Percentiles rank a stretch among this genome's conserved stretches.
Evolutionary conservation across 2,888 invertebrate species (phyloP).

Genomic region (Xanthorhoe spadicearia): DNA sequence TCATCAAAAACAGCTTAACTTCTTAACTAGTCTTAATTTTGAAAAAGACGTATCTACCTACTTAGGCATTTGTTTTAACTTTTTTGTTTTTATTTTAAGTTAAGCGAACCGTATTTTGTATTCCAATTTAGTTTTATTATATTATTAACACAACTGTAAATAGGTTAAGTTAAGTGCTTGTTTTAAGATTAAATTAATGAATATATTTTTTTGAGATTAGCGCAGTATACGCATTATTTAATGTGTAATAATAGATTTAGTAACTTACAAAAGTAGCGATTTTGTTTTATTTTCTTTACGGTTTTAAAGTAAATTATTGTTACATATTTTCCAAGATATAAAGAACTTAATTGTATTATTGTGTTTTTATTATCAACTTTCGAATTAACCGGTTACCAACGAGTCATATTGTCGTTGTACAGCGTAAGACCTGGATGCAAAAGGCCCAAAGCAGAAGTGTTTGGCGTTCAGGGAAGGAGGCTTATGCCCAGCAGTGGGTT

Average conservation of each 20-base stretch:
- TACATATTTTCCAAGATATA: slow-evolving; percentile 76
- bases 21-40: slow-evolving; percentile 48
- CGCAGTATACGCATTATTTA: slow-evolving; percentile 53
- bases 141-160: slow-evolving; percentile 28
- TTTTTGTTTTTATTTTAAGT: slow-evolving; percentile 27
- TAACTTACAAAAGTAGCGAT: slow-evolving; percentile 55
- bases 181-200: slow-evolving; percentile 26
- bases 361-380: slow-evolving; percentile 55
- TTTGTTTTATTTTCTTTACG: slow-evolving; percentile 69
- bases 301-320: slow-evolving; percentile 80
- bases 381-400: slow-evolving; percentile 17
- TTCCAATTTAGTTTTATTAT: slow-evolving; percentile 26
- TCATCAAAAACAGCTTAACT: slow-evolving; percentile 40
- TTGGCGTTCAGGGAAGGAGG: too few relatives aligned
- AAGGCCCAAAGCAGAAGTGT: too few relatives aligned
- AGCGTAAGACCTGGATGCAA: too few relatives aligned
- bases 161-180: slow-evolving; percentile 18
- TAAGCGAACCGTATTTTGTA: slow-evolving; percentile 18
- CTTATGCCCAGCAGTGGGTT: too few relatives aligned
- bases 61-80: slow-evolving; percentile 27
- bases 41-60: slow-evolving; percentile 31
- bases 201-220: slow-evolving; percentile 57
- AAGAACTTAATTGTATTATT: slow-evolving; percentile 75
- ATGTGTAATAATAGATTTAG: slow-evolving; percentile 18
- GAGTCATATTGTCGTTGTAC: too few relatives aligned